These are phyloP conservation scores for Helicolenus hilgendorfi DNA, from an alignment of 2,797 vertebrate genomes.

Conservation along the genomic window DNA sequence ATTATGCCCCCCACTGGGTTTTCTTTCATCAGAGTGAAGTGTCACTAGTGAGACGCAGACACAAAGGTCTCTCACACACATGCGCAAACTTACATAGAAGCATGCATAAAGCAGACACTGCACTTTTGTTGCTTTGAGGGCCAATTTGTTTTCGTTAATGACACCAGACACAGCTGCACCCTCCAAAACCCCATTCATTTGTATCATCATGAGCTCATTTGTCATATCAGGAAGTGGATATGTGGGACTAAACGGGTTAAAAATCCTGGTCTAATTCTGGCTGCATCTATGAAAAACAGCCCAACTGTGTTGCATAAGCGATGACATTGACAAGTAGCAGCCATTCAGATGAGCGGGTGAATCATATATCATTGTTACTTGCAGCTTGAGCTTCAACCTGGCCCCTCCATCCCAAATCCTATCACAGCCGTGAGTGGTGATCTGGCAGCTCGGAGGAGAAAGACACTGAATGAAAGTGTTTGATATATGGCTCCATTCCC, in stretches of 20 bases:
- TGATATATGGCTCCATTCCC: constrained; percentile 61
- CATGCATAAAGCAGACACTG: constrained; percentile 24
- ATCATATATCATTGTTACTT: constrained; percentile 72
- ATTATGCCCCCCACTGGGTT: constrained; percentile 67
- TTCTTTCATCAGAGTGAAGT: constrained; percentile 72
- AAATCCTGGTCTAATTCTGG: constrained; percentile 40
- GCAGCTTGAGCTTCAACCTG: constrained; percentile 62
- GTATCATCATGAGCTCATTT: constrained; percentile 40
- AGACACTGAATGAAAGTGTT: constrained; percentile 39
- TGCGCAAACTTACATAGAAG: constrained; percentile 36
- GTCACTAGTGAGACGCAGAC: constrained; percentile 65
- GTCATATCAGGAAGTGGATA: constrained; percentile 31
- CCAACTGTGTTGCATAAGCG: constrained; percentile 61
- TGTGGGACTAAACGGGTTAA: constrained; percentile 23
- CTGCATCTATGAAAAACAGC: constrained; percentile 38
- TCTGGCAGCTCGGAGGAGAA: constrained; percentile 30
- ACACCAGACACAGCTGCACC: constrained; percentile 58
- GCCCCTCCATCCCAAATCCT: constrained; percentile 64
- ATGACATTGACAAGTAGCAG: constrained; percentile 76
- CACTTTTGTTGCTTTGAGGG: constrained; percentile 49
- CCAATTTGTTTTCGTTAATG: constrained; percentile 10
- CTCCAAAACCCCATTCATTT: constrained; percentile 36
- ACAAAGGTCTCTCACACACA: constrained; percentile 76
- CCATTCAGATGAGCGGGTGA: constrained; percentile 68
- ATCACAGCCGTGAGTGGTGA: constrained; percentile 56